Base-by-base conservation (phyloP, 1,140 invertebrate genomes). In the Anadara kagoshimensis region DNA sequence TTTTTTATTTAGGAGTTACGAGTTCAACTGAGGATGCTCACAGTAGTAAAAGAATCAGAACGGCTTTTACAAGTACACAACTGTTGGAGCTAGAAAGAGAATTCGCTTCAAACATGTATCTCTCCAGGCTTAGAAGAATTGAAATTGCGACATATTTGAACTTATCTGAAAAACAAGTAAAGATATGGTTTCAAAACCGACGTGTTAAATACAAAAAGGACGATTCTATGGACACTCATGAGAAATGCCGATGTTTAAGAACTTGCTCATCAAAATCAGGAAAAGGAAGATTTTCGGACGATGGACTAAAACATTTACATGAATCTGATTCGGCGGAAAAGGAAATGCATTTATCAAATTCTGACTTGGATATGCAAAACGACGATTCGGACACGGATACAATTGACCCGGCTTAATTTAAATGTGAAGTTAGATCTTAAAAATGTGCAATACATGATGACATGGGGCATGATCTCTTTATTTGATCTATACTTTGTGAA, bases 111-210 rank as follows among this genome's bases (percentile, higher is more conserved):
- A 92, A 91, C 66, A 92, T 92, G 91, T 92, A 92, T 79, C 86
- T 92, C 29, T 91, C 91, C 2, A 78, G 92, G 8, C 82, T 92
- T 4, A 81, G 92, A 54, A 80, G 92, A 16, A 92, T 92, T 59
- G 91, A 92, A 83, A 92, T 92, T 41, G 92, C 92, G 26, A 91
- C 90, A 5, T 91, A 90, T 75, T 83, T 92, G 5, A 92, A 94
- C 26, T 88, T 98, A 0, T 96, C 95, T 0, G 96, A 98, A 89
- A 98, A 98, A 86, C 96, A 97, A 90, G 95, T 97, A 51, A 97
- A 88, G 88, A 97, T 97, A 66, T 98, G 96, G 96, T 96, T 97
- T 85, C 96, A 97, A 87, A 97, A 97, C 85, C 82, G 91, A 10
- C 91, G 96, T 5, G 96, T 97, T 4, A 97, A 97, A 85, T 93